Evolutionary conservation across 2,888 invertebrate genomes (phyloP).

Genomic region (Cartodere bifasciata): DNA sequence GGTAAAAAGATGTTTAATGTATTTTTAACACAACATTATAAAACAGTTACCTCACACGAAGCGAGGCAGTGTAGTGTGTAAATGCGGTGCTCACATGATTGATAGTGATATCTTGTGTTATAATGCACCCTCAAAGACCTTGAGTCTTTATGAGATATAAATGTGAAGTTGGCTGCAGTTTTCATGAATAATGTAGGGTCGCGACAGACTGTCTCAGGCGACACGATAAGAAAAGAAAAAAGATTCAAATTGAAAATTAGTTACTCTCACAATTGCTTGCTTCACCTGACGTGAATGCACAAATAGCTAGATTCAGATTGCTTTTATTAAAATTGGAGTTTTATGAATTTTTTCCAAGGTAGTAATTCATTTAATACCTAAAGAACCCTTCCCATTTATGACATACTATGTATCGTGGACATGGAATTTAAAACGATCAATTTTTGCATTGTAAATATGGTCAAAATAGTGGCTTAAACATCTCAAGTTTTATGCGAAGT

Average conservation of each 20-base stretch:
- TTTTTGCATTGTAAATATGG: no score
- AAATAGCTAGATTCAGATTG: conserved; percentile 18
- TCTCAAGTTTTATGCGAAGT: no score
- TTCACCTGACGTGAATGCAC: conserved; percentile 19
- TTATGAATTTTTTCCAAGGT: neutral
- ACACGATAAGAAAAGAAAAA: conserved; percentile 27
- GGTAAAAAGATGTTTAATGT: no score
- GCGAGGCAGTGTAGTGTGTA: no score
- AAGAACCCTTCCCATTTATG: no score
- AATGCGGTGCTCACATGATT: no score
- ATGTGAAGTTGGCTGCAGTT: conserved; percentile 29
- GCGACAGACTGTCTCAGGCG: conserved; percentile 28
- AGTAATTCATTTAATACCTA: no score
- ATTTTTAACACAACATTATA: no score
- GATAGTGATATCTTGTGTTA: conserved; percentile 26
- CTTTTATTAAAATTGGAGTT: conserved; percentile 14
- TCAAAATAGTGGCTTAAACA: no score
- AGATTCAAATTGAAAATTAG: conserved; percentile 36
- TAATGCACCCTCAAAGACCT: conserved; percentile 12
- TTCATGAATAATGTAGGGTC: conserved; percentile 37
- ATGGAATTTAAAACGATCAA: no score
- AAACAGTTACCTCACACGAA: no score
- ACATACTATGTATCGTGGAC: no score
- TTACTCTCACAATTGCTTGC: conserved; percentile 29
- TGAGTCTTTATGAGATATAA: conserved; percentile 30